A percentile compares a stretch with the other conserved stretches of the same genome.
phyloP scores from a whole-genome alignment of 1,140 invertebrate genomes.

The Bombus ignitus region DNA sequence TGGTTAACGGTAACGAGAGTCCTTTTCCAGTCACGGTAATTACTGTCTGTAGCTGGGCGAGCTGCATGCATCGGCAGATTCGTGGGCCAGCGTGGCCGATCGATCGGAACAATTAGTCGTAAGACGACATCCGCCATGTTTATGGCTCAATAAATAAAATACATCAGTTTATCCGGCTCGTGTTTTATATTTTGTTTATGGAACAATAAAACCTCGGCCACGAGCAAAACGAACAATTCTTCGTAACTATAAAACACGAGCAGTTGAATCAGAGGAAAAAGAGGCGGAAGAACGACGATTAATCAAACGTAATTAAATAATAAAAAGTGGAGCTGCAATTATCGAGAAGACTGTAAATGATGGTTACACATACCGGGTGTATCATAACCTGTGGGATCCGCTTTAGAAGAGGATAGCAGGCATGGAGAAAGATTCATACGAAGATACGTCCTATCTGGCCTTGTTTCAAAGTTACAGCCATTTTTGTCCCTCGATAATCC shows the following conservation, averaged over 20 bases:
- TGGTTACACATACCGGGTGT: no score
- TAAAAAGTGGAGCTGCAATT: background rate
- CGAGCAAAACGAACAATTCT: background rate
- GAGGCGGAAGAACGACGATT: background rate
- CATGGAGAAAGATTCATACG: no score
- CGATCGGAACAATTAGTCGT: constrained; percentile 19
- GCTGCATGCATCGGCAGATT: background rate
- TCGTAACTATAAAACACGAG: background rate
- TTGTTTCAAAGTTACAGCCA: no score
- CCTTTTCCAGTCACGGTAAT: constrained; percentile 35
- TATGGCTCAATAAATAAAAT: background rate
- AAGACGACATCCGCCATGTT: background rate
- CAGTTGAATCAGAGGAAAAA: background rate
- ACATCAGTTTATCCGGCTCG: background rate
- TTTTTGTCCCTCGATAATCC: no score
- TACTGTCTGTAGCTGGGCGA: constrained; percentile 3
- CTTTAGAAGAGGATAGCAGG: background rate
- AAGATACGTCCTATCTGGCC: no score
- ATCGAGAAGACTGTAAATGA: background rate
- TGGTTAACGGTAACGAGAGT: constrained; percentile 54
- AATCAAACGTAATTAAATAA: background rate
- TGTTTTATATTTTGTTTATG: background rate
- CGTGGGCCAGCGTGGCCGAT: background rate
- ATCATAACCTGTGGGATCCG: no score
- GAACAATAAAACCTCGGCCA: background rate